These are phyloP conservation scores for Ctenosaura bakeri DNA, from an alignment of 2,797 vertebrate species.

Conservation along the genomic window DNA sequence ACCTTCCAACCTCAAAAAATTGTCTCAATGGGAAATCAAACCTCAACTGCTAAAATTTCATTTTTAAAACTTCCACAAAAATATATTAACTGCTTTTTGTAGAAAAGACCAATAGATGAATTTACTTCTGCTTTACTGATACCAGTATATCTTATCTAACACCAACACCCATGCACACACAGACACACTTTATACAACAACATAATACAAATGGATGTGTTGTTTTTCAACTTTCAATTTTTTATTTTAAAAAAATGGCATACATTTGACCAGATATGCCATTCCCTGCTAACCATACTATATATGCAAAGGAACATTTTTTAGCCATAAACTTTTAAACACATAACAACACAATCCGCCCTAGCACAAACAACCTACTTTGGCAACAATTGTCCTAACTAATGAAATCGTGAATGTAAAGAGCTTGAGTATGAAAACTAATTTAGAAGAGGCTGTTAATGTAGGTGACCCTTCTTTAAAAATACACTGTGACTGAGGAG, in stretches of 20 bases:
- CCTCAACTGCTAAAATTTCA: neutral
- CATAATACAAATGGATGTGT: neutral
- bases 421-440: neutral
- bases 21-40: neutral
- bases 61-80: constrained; percentile 7
- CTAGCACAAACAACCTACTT: neutral
- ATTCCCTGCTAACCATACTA: constrained; percentile 22
- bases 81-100: neutral
- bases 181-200: neutral
- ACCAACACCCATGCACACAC: neutral
- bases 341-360: neutral
- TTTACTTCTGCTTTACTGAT: constrained; percentile 15
- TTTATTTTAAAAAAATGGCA: constrained; percentile 39
- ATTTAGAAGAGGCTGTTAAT: neutral
- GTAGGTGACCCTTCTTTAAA: neutral
- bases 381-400: neutral
- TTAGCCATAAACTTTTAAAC: neutral
- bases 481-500: neutral
- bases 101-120: neutral
- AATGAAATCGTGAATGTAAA: neutral
- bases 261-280: constrained; percentile 12
- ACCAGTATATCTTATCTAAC: constrained; percentile 13
- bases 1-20: neutral
- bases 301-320: constrained; percentile 9
- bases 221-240: constrained; percentile 29